Base-by-base conservation (phyloP, 2,888 invertebrate species). In the Furcula furcula region DNA sequence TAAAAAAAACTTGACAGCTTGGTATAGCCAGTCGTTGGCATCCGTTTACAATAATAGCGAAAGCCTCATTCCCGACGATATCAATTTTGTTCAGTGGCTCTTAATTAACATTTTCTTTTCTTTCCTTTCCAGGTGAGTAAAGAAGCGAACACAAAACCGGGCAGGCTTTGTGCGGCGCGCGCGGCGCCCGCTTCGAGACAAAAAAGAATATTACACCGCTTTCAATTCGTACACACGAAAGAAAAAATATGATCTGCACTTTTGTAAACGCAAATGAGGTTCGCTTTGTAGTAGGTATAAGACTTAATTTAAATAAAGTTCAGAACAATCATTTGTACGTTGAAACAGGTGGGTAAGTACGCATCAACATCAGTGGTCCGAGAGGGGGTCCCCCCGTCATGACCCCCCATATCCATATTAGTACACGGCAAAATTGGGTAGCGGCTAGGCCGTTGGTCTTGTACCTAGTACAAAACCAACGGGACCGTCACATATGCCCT, bases 41-140 rank as follows among this genome's bases (percentile, higher is more conserved):
- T 79, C 76, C 75, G 70, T 69, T 81, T 75, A 81, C 73, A 86
- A 84, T 79, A 77, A 76, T 66, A 63, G 63, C 68, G 57, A 70
- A 63, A 74, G 68, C 72, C 72, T 69, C 71, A 75, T 78, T 78
- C 74, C 64, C 73, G 64, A 73, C 75, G 76, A 80, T 83, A 87
- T 87, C 83, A 81, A 79, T 85, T 82, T 83, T 79, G 73, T 73
- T 81, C 86, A 83, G 79, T 81, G 77, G 72, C 76, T 86, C 76
- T 87, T 88, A 87, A 88, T 88, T 88, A 88, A 88, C 83, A 80
- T 84, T 84, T 83, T 80, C 82, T 83, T 86, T 87, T 87, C 85
- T 86, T 85, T 85, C 73, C 72, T 83, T 87, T 85, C 76, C 86
- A 87, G 84, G 85, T 87, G 86, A 88, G 87, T 87, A 82, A 80